Base-by-base conservation (phyloP, 92 coral and sea anemone species). In the Phenganax marumi region DNA sequence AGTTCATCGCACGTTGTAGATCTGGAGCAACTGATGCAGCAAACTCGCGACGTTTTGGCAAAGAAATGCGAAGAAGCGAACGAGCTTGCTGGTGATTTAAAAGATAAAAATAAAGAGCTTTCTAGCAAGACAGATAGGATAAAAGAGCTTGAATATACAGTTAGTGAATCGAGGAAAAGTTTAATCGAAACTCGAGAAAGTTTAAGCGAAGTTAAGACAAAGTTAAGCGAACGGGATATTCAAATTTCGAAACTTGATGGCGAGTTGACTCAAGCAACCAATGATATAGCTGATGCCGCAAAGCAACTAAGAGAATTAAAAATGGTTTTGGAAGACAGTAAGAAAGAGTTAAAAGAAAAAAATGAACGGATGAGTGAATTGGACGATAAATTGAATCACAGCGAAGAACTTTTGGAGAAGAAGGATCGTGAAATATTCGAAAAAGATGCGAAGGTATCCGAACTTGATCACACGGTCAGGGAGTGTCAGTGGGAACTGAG, bases 1-100 rank as follows among this genome's bases (percentile, higher is more conserved):
- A 96, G 96, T 56, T 92, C 99, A 21, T 87, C 93, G 10, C 90
- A 88, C 50, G 89, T 96, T 52, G 92, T 96, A 8, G 99, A 92
- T 84, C 78, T 96, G 23, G 97, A 96, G 69, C 96, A 96, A 72
- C 88, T 96, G n/a, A 70, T 96, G 43, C 97, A 92, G n/a, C 93
- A 92, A 17, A 87, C 91, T 52, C 83, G 99, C 50, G 84, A 92
- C 26, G 91, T 87, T 84, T 86, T 88, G 57, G 99, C 93, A 68
- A 92, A 91, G 76, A 91, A 78, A 50, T 78, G 46, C 53, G 56
- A 62, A 48, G 83, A 78, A 49, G 61, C 71, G n/a, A 78, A 12
- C 48, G 58, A 61, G 3, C 88, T 92, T 8, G 93, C 90, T 33
- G 87, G 89, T 72, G 91, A 90, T 50, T 91, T 93, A 73, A 92